Evolutionary conservation across 30 jellyfish, hydroid and myxozoan species (phyloP).

Genomic region (Mastigias papua): DNA sequence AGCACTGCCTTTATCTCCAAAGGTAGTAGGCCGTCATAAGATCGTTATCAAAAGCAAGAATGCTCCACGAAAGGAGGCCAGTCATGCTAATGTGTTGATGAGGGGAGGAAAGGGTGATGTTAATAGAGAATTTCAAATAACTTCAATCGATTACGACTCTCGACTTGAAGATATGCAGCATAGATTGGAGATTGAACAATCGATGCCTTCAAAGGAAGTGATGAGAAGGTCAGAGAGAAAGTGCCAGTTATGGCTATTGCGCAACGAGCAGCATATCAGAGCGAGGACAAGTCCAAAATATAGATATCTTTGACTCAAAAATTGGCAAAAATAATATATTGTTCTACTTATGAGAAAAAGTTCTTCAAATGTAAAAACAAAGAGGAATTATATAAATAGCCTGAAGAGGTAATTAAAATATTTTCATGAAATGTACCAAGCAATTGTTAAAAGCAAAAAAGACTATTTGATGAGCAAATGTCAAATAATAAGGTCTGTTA

Average conservation of each 20-base stretch:
- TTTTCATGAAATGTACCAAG: not conserved
- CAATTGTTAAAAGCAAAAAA: too few species aligned
- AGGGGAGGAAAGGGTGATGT: not conserved
- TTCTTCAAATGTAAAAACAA: not conserved
- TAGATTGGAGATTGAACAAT: conserved; percentile 41
- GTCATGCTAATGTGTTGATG: not conserved
- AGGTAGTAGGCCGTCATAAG: conserved; percentile 20
- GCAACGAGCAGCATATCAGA: conserved; percentile 54
- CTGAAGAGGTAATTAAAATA: not conserved
- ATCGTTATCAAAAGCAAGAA: not conserved
- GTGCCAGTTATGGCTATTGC: conserved; percentile 62
- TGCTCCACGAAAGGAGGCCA: not conserved
- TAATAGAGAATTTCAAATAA: conserved; percentile 37
- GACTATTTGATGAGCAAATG: not conserved
- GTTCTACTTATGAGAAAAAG: too few species aligned
- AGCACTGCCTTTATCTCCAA: conserved; percentile 46
- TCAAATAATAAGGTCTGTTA: not conserved
- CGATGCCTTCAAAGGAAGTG: conserved; percentile 65
- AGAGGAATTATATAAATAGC: not conserved
- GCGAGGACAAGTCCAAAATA: not conserved
- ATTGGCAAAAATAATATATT: too few species aligned
- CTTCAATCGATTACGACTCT: conserved; percentile 65
- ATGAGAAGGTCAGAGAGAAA: conserved; percentile 59
- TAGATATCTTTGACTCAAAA: not conserved
- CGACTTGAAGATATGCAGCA: conserved; percentile 54